A percentile compares a stretch with the other conserved stretches of the same genome.
phyloP scores from a whole-genome alignment of 23 tunicate species.

The Aplidium turbinatum region DNA sequence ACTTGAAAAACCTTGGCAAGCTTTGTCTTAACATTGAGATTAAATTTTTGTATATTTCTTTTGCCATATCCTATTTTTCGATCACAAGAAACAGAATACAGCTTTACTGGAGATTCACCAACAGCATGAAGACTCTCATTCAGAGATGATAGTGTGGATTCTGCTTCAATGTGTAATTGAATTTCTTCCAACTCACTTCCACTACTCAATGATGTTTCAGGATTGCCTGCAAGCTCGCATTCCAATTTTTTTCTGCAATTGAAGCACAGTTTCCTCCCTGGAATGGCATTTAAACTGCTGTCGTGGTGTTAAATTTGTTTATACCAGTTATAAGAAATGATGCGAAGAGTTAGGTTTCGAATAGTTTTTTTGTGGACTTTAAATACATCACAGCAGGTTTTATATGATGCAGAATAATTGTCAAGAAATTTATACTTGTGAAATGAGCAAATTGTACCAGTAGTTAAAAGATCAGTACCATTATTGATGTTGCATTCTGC shows the following conservation, averaged over 20 bases:
- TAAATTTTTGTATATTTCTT: not conserved
- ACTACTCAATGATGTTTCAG: no score
- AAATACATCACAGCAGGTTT: not conserved
- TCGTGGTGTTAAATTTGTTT: not conserved
- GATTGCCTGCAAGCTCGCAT: not conserved
- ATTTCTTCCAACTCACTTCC: conserved; percentile 5
- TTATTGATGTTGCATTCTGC: no score
- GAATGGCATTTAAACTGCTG: not conserved
- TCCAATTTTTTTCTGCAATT: conserved; percentile 2
- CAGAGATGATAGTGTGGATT: not conserved
- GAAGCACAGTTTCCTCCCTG: conserved; percentile 11
- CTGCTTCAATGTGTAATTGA: not conserved
- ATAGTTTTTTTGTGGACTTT: not conserved
- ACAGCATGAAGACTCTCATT: not conserved
- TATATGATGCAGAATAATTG: conserved; percentile 1
- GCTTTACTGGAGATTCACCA: conserved; percentile 2
- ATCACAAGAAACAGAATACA: not conserved
- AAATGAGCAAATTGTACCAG: conserved; percentile 8
- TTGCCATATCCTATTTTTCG: not conserved
- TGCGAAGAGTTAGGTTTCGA: not conserved
- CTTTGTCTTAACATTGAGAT: conserved; percentile 1
- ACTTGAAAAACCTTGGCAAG: conserved; percentile 1
- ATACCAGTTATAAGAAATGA: not conserved
- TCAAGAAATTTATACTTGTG: conserved; percentile 11
- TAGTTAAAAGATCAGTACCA: no score